Evolutionary conservation across 2,113 vertebrate species (phyloP), one percentile per base, ranked within the genome.

Genomic region (Abramis brama): DNA sequence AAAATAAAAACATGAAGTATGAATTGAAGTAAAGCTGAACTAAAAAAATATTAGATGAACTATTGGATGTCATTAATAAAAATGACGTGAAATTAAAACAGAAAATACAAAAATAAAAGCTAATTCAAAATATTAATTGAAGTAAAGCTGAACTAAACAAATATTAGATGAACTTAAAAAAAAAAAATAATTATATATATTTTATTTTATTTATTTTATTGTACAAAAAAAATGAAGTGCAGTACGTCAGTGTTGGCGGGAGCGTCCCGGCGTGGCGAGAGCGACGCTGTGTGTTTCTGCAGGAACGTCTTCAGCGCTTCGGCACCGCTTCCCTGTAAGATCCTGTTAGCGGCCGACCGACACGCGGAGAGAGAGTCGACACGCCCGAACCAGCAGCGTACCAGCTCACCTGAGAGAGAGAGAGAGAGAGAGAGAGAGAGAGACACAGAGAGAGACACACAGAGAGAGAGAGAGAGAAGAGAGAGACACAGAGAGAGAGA

Each of bases 381-480:
- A 6, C 86, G 94, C 90, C 94, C 95, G 91, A 98, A 97, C 97
- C 97, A 99, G 33, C 79, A 88, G 30, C 87, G 90, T 66, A 97
- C 87, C 85, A 92, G 87, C 13, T 97, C 95, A n/a, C 92, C 97
- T 43, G 39, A 43, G 39, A 8, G 39, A 43, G 39, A 8, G 50
- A 52, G 47, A 50, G 3, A 50, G 47, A 5, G 47, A 50, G 47
- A 50, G 43, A 9, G 43, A 45, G 43, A 45, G 43, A 45, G 43
- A 45, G 9, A 45, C 8, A 9, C 8, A 9, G 43, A 45, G 43
- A 45, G 45, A 12, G 45, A 47, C n/a, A n/a, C n/a, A n/a, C n/a
- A 45, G 43, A 45, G 43, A 45, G 9, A 45, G 43, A 9, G 43
- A 9, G 43, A 45, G 43, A 45, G 45, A 12, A 47, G 45, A 47